These are phyloP conservation scores for Pollenia labialis DNA, from an alignment of 2,888 invertebrate genomes.

Conservation along the genomic window DNA sequence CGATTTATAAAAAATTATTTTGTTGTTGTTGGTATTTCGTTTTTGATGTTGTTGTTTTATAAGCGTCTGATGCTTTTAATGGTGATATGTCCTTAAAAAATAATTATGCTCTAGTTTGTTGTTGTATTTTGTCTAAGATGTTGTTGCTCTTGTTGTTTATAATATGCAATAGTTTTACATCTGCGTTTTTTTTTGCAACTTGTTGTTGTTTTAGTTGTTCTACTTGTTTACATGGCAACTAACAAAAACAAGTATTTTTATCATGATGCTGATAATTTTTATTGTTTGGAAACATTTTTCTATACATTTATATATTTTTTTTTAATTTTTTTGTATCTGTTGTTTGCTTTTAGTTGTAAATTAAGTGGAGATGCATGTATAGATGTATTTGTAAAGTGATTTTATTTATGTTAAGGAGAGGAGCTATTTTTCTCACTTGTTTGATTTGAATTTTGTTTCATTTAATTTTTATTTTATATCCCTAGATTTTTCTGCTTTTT, in stretches of 20 bases:
- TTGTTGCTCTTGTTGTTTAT: constrained; percentile 22
- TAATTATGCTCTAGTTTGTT: constrained; percentile 57
- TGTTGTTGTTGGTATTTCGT: constrained; percentile 20
- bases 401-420: constrained; percentile 38
- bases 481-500: constrained; percentile 8
- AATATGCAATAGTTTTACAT: constrained; percentile 23
- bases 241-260: constrained; percentile 27
- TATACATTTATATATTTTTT: constrained; percentile 10
- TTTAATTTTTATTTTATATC: neutral
- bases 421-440: constrained; percentile 14
- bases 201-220: constrained; percentile 49
- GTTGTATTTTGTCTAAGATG: constrained; percentile 48
- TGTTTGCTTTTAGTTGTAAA: constrained; percentile 29
- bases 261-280: constrained; percentile 38
- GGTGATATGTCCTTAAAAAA: constrained; percentile 70
- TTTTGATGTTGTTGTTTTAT: constrained; percentile 35
- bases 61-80: constrained; percentile 53
- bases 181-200: constrained; percentile 26
- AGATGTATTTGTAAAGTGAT: neutral
- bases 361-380: constrained; percentile 23
- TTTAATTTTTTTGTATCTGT: constrained; percentile 23
- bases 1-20: neutral
- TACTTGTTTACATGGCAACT: constrained; percentile 43
- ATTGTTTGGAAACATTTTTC: constrained; percentile 47
- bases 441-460: constrained; percentile 6